A percentile compares a stretch with the other conserved stretches of the same genome.
These are phyloP conservation scores for Centropristis striata DNA, from an alignment of 2,113 vertebrate genomes.

Conservation along the genomic window DNA sequence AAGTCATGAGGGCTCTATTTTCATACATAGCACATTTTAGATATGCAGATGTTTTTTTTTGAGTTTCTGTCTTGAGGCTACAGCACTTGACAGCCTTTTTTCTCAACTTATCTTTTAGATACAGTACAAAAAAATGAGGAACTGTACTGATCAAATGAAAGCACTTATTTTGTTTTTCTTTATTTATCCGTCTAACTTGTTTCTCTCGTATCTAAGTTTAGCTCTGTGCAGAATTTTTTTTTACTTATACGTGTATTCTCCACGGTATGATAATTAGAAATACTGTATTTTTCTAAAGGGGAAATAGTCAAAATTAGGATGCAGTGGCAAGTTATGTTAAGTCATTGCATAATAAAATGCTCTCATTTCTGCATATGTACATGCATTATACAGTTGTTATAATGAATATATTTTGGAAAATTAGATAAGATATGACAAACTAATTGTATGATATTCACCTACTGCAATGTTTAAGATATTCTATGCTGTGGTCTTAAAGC, in stretches of 20 bases:
- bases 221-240: neutral
- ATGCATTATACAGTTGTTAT: neutral
- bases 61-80: neutral
- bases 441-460: neutral
- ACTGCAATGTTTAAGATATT: neutral
- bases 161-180: neutral
- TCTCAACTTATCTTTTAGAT: neutral
- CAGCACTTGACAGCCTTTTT: neutral
- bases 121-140: neutral
- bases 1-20: neutral
- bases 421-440: neutral
- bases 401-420: neutral
- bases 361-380: neutral
- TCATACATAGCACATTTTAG: constrained; percentile 1
- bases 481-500: neutral
- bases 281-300: neutral
- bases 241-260: neutral
- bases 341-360: neutral
- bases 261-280: neutral
- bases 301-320: neutral
- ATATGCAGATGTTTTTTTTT: neutral
- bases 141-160: neutral
- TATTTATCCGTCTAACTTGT: neutral
- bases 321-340: neutral
- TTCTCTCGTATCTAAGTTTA: neutral